Conservation (phyloP, 2,113 vertebrate genomes). For the Clarias magur region DNA sequence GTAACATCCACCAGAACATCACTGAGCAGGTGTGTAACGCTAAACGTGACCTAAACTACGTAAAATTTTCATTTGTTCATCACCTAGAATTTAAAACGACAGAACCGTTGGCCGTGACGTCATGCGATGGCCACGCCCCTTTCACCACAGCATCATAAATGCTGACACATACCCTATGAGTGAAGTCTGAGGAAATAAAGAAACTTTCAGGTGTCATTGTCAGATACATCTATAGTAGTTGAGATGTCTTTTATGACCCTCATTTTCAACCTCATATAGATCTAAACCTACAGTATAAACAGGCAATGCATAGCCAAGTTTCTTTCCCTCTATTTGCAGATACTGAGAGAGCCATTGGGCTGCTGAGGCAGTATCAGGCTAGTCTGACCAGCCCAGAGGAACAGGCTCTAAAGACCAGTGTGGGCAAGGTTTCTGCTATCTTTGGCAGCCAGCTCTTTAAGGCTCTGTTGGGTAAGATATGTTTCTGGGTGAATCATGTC, state of each 20-base stretch:
- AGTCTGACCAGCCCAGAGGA: constrained; percentile 79
- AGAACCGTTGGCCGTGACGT: background rate
- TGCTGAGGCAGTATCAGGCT: constrained; percentile 82
- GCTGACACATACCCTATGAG: background rate
- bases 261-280: background rate
- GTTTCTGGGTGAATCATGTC: constrained; percentile 33
- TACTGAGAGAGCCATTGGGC: constrained; percentile 79
- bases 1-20: background rate
- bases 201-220: background rate
- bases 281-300: background rate
- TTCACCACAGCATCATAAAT: background rate
- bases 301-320: constrained; percentile 24
- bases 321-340: constrained; percentile 69
- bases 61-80: background rate
- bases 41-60: no score
- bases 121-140: background rate
- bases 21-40: background rate
- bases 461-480: constrained; percentile 82
- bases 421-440: constrained; percentile 81
- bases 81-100: background rate
- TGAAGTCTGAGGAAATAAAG: background rate
- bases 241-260: background rate
- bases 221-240: background rate
- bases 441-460: constrained; percentile 84
- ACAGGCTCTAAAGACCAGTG: constrained; percentile 78